A percentile compares a stretch with the other conserved stretches of the same genome.
These are phyloP conservation scores for Tetropium fuscum DNA, from an alignment of 2,888 invertebrate genomes.

Conservation along the genomic window DNA sequence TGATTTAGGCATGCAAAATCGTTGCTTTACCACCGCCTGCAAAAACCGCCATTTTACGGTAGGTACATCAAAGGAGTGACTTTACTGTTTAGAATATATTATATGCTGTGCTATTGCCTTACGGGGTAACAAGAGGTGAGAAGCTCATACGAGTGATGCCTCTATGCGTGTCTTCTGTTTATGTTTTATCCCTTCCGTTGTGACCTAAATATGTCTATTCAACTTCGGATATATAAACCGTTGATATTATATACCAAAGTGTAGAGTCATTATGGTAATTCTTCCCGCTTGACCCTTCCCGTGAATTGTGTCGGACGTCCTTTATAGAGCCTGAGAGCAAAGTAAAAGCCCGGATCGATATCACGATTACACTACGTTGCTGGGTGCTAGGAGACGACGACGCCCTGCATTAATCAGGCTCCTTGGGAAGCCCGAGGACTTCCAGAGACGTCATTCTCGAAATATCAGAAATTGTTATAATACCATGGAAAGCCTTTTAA, in stretches of 20 bases:
- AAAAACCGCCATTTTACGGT: too few species aligned
- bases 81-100: too few species aligned
- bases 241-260: neutral
- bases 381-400: conserved; percentile 29
- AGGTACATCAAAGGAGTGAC: too few species aligned
- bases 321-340: conserved; percentile 13
- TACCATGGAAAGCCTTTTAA: too few species aligned
- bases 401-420: conserved; percentile 42
- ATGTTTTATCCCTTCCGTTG: neutral
- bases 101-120: too few species aligned
- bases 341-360: conserved; percentile 21
- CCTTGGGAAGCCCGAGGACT: conserved; percentile 26
- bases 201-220: neutral
- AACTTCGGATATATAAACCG: neutral
- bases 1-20: too few species aligned
- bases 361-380: conserved; percentile 22
- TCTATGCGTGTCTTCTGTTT: neutral
- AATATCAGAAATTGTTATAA: too few species aligned
- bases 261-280: conserved; percentile 8
- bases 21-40: too few species aligned
- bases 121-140: too few species aligned
- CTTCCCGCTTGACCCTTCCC: conserved; percentile 21
- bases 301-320: conserved; percentile 12
- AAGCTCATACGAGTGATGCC: too few species aligned
- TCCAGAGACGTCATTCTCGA: conserved; percentile 25